These are phyloP conservation scores for Metalampra italica DNA, from an alignment of 2,888 invertebrate species.

Conservation along the genomic window DNA sequence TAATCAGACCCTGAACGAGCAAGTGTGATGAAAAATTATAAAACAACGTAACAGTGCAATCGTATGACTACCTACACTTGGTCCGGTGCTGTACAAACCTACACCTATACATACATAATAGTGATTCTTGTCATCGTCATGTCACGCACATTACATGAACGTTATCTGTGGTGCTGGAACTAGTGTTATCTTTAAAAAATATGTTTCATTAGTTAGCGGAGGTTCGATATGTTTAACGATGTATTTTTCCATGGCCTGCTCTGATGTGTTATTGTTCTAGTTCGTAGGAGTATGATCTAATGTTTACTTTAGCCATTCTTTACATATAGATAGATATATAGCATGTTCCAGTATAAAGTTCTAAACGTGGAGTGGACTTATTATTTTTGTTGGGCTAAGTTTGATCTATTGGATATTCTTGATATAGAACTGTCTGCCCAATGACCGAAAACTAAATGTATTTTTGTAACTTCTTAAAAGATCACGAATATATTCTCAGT, in stretches of 20 bases:
- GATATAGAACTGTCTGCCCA: too few relatives aligned
- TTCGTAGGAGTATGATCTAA: background rate
- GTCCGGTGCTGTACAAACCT: too few relatives aligned
- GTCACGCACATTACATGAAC: background rate
- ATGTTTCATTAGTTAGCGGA: background rate
- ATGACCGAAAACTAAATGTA: too few relatives aligned
- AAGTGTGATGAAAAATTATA: too few relatives aligned
- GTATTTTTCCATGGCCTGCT: background rate
- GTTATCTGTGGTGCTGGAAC: slow-evolving; percentile 3
- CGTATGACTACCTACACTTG: background rate
- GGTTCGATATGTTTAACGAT: background rate
- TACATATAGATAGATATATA: slow-evolving; percentile 9
- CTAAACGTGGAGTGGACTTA: too few relatives aligned
- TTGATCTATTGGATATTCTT: too few relatives aligned
- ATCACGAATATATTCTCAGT: too few relatives aligned
- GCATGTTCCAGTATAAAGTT: too few relatives aligned
- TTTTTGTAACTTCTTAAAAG: too few relatives aligned
- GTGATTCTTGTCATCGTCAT: background rate
- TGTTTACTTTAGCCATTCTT: slow-evolving; percentile 6
- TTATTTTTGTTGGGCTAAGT: too few relatives aligned
- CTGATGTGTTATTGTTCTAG: background rate
- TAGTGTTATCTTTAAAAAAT: slow-evolving; percentile 6
- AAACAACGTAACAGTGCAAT: background rate
- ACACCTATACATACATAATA: background rate
- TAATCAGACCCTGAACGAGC: too few relatives aligned